Evolutionary conservation across 1,140 invertebrate species (phyloP).

Genomic region (Charaxes varanes): DNA sequence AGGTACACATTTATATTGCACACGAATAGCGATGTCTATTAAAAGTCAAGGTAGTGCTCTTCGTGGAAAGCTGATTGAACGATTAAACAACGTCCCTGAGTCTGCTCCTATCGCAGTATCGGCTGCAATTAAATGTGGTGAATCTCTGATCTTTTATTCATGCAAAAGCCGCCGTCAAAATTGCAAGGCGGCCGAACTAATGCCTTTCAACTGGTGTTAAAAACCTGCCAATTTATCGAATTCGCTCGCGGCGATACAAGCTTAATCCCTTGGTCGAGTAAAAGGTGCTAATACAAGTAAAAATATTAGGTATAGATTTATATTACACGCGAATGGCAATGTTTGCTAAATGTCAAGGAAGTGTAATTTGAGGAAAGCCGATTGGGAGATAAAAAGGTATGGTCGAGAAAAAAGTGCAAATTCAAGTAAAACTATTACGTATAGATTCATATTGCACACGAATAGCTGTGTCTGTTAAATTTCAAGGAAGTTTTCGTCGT

Average conservation of each 20-base stretch:
- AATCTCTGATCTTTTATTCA: conserved; percentile 70
- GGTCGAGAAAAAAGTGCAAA: conserved; percentile 19
- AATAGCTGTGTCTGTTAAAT: not conserved
- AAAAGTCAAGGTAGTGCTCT: not conserved
- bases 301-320: conserved; percentile 15
- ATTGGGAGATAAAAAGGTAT: no score
- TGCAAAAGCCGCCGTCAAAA: conserved; percentile 54
- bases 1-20: conserved; percentile 10
- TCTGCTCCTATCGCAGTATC: conserved; percentile 44
- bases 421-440: conserved; percentile 18
- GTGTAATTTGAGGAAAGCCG: no score
- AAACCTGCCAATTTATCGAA: conserved; percentile 72
- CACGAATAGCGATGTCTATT: not conserved
- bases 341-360: no score
- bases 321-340: no score
- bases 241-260: conserved; percentile 42
- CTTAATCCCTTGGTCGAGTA: no score
- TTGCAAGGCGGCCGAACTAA: conserved; percentile 67
- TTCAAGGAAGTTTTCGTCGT: no score
- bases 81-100: conserved; percentile 44
- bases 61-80: no score
- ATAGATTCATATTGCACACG: conserved; percentile 9
- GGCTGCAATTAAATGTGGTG: conserved; percentile 47
- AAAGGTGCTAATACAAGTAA: conserved; percentile 21
- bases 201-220: conserved; percentile 72